phyloP scores from a whole-genome alignment of 1,140 invertebrate genomes.

The Chlorops oryzae region DNA sequence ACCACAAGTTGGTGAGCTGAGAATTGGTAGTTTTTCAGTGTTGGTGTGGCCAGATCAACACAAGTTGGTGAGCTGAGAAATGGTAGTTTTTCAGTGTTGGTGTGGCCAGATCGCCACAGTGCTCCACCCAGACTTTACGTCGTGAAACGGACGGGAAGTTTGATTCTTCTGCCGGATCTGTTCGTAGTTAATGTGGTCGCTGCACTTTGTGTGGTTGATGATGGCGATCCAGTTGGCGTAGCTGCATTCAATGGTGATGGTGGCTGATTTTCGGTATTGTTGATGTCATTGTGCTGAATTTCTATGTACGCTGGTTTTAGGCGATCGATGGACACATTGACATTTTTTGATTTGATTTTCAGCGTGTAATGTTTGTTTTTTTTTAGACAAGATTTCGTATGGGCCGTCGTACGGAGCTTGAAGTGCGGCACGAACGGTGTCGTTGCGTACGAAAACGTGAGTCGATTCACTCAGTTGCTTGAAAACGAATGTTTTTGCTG shows the following conservation, averaged over 20 bases:
- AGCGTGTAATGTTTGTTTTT: constrained; percentile 32
- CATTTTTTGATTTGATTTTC: constrained; percentile 23
- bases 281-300: not conserved
- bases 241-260: not conserved
- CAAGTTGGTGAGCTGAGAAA: too few species aligned
- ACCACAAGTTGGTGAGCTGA: too few species aligned
- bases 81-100: too few species aligned
- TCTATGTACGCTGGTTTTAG: constrained; percentile 38
- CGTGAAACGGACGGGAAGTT: not conserved
- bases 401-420: constrained; percentile 46
- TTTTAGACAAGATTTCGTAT: constrained; percentile 31
- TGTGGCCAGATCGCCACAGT: constrained; percentile 2
- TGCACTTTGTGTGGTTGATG: too few species aligned
- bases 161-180: not conserved
- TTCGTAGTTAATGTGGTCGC: too few species aligned
- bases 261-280: not conserved
- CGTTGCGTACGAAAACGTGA: constrained; percentile 42
- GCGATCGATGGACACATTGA: constrained; percentile 38
- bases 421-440: constrained; percentile 31
- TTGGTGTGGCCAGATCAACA: too few species aligned
- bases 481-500: constrained; percentile 20
- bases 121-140: not conserved
- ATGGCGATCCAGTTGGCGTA: not conserved
- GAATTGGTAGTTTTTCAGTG: too few species aligned
- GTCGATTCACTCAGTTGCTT: constrained; percentile 23